Evolutionary conservation across 2,797 vertebrate genomes (phyloP), one percentile per base, ranked within the genome.

Genomic region (Helarctos malayanus): DNA sequence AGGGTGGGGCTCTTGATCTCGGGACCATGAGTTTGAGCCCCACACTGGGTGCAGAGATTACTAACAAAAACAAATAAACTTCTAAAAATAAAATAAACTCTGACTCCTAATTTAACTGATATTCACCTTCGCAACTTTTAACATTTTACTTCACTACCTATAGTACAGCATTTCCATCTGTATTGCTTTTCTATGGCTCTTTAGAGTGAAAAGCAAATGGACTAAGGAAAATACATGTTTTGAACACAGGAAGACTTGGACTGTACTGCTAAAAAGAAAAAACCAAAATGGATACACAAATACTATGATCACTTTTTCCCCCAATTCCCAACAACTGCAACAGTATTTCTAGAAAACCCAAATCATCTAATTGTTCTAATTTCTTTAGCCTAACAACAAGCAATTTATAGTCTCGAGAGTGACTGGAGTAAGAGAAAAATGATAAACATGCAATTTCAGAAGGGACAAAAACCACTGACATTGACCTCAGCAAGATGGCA

Each of bases 191-290:
- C 71, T 92, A 23, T n/a, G 25, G 8, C 45, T 57, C 8, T 87
- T 95, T 25, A 63, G 19, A 82, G 29, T 59, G 19, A 79, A 95
- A 90, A 92, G 15, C 65, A 95, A 89, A 84, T 1, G 19, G 45
- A 47, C 54, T 32, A 86, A 76, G 68, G 47, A 86, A 96, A 85
- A 90, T 15, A 5, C 6, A 19, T 69, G 10, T 68, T 73, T 80
- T 63, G 85, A 56, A 79, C 25, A 81, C 1, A 16, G 41, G 35
- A 91, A 93, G 12, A 80, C 15, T 71, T 71, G 7, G 32, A 71
- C 59, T 49, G 9, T 61, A 47, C 49, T 61, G n/a, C 61, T 89
- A 41, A 27, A 76, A 56, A 68, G 59, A 75, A 93, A 83, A 73
- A 45, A 27, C 1, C 41, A 75, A 75, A 75, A 47, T 23, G 18